Conservation (phyloP, 2,888 invertebrate genomes). For the Trachelus tabidus region DNA sequence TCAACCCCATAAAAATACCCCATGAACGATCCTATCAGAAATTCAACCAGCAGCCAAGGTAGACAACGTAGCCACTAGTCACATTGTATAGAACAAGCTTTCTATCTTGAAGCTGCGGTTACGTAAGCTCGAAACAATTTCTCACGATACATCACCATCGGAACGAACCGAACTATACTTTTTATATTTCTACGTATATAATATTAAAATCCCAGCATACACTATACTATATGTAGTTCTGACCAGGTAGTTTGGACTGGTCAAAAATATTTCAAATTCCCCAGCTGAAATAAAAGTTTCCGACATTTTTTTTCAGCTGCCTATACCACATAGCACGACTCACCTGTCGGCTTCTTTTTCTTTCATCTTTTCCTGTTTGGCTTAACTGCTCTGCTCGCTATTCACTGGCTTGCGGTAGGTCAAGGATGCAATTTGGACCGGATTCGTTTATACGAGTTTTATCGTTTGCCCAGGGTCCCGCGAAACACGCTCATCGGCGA, state of each 20-base stretch:
- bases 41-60: not conserved
- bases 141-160: not conserved
- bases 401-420: constrained; percentile 40
- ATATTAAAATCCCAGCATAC: not conserved
- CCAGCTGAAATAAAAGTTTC: not conserved
- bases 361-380: constrained; percentile 13
- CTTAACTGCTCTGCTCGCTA: constrained; percentile 15
- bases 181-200: not conserved
- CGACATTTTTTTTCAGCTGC: not conserved
- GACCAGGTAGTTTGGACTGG: not conserved
- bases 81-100: not conserved
- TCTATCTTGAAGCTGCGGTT: not conserved
- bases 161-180: not conserved
- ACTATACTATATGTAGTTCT: not conserved
- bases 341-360: constrained; percentile 2
- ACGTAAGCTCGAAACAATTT: not conserved
- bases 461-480: constrained; percentile 21
- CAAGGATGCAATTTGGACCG: constrained; percentile 51
- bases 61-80: not conserved
- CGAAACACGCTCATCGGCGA: not conserved
- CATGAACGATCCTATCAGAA: not conserved
- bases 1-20: no score
- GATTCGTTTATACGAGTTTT: constrained; percentile 35
- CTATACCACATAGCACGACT: not conserved
- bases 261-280: not conserved